These are phyloP conservation scores for Onychostoma macrolepis DNA, from an alignment of 2,113 vertebrate genomes.

Conservation along the genomic window DNA sequence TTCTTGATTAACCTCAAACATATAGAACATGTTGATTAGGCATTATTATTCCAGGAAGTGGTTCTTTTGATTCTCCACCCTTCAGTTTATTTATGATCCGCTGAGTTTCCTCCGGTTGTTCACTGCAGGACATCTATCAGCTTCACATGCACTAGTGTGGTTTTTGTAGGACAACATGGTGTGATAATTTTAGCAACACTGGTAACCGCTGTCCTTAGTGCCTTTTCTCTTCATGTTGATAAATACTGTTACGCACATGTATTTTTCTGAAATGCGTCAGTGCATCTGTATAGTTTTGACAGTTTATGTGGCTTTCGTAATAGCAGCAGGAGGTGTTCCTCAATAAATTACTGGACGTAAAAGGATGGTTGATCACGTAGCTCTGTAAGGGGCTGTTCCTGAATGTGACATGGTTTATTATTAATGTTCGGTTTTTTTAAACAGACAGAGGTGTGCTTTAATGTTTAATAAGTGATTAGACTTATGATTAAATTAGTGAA, in stretches of 20 bases:
- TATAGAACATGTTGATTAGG: background rate
- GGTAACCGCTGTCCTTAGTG: background rate
- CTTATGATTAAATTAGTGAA: background rate
- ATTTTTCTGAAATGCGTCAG: background rate
- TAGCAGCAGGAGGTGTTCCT: background rate
- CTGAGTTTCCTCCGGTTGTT: background rate
- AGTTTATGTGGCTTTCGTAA: background rate
- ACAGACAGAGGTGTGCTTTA: background rate
- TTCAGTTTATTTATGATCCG: background rate
- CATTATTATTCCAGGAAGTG: background rate
- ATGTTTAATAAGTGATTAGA: background rate
- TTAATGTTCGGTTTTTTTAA: background rate
- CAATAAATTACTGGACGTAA: background rate
- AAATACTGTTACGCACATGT: background rate
- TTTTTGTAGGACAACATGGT: slow-evolving; percentile 25
- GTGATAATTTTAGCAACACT: slow-evolving; percentile 30
- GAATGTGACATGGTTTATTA: background rate
- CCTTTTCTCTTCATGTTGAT: slow-evolving; percentile 19
- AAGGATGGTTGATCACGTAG: background rate
- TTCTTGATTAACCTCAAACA: background rate
- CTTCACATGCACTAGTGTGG: background rate
- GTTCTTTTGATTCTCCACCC: background rate
- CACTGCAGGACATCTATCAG: background rate
- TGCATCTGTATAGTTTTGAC: background rate
- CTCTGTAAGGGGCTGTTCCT: background rate